Evolutionary conservation across 2,113 vertebrate species (phyloP).

Genomic region (Eira barbara): DNA sequence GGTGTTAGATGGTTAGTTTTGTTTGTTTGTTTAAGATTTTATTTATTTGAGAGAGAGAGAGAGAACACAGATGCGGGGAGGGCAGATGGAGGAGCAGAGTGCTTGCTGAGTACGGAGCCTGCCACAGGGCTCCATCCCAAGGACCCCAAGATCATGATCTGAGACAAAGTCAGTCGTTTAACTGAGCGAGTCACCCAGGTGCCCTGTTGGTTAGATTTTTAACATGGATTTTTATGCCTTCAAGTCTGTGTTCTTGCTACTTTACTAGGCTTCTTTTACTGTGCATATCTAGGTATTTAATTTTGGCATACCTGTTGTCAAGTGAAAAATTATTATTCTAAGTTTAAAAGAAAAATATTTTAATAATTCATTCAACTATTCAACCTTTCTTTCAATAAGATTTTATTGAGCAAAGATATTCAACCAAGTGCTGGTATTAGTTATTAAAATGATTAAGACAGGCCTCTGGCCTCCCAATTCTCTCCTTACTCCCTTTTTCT

Average conservation of each 20-base stretch:
- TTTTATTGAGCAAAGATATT: conserved; percentile 18
- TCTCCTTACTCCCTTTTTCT: not conserved
- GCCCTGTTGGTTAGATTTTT: not conserved
- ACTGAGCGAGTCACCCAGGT: not conserved
- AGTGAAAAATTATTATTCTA: conserved; percentile 6
- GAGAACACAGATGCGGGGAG: not conserved
- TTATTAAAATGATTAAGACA: not conserved
- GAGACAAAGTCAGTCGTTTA: not conserved
- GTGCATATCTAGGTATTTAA: not conserved
- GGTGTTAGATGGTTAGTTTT: not conserved
- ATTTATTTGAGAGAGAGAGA: not conserved
- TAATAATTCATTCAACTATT: not conserved
- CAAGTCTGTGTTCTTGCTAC: not conserved
- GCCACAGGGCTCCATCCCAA: not conserved
- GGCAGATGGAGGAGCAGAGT: not conserved
- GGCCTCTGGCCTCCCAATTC: not conserved
- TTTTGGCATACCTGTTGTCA: not conserved
- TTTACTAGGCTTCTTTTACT: not conserved
- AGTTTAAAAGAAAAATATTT: not conserved
- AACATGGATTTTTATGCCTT: not conserved
- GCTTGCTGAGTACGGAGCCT: not conserved
- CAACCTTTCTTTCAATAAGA: not conserved
- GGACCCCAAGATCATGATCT: not conserved
- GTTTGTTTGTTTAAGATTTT: not conserved
- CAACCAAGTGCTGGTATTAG: not conserved